phyloP scores from a whole-genome alignment of 2,113 vertebrate genomes.

The Microcebus ravelobensis region DNA sequence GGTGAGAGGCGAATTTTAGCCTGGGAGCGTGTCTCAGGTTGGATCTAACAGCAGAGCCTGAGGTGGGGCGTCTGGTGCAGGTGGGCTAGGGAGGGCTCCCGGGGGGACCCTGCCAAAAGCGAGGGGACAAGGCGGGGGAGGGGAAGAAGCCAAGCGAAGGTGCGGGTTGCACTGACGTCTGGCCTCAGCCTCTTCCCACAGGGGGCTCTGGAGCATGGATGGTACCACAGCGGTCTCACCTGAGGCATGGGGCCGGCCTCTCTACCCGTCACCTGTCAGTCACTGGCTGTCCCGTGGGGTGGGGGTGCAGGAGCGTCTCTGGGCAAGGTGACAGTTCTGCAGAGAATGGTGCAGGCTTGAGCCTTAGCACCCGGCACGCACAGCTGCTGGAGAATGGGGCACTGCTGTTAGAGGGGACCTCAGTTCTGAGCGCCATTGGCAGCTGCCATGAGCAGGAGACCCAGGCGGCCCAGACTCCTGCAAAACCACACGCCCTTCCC shows the following conservation, averaged over 20 bases:
- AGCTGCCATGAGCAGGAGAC: background rate
- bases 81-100: fast-evolving
- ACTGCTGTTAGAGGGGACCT: too few relatives aligned
- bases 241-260: background rate
- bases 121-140: too few relatives aligned
- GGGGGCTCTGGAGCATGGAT: too few relatives aligned
- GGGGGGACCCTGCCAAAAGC: too few relatives aligned
- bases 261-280: background rate
- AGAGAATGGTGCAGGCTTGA: background rate
- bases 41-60: background rate
- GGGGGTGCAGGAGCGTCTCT: background rate
- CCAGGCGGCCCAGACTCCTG: background rate
- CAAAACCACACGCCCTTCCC: background rate
- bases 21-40: background rate
- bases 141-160: background rate
- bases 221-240: background rate
- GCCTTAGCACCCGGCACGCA: background rate
- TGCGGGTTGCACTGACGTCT: background rate
- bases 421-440: fast-evolving
- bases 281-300: fast-evolving
- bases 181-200: background rate
- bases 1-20: background rate
- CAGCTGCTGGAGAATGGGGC: background rate
- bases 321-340: background rate
- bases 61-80: background rate